A percentile compares a stretch with the other conserved stretches of the same genome.
Evolutionary conservation across 2,797 vertebrate genomes (phyloP).

Genomic region (Fistularia commersonii): DNA sequence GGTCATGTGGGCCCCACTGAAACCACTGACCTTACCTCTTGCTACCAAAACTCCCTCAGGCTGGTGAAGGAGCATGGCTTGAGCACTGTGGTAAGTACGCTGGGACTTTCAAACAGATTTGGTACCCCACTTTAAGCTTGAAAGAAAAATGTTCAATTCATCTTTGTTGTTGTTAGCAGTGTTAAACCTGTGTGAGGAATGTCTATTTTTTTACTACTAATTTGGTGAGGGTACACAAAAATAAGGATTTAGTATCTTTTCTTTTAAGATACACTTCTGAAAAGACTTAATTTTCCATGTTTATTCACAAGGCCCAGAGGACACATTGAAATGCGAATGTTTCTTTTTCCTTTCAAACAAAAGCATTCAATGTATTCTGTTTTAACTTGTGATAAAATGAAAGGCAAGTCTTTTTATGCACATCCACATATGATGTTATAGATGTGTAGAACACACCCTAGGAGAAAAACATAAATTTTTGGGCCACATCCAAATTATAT

Average conservation of each 20-base stretch:
- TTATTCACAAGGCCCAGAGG: constrained; percentile 50
- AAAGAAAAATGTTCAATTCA: constrained; percentile 32
- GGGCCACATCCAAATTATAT: too few relatives aligned
- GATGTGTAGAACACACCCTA: too few relatives aligned
- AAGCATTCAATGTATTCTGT: constrained; percentile 47
- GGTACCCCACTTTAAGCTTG: constrained; percentile 36
- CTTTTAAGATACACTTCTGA: constrained; percentile 52
- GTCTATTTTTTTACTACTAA: constrained; percentile 2
- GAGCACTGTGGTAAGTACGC: constrained; percentile 90
- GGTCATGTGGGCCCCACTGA: constrained; percentile 84
- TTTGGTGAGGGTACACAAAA: constrained; percentile 48
- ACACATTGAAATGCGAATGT: constrained; percentile 49
- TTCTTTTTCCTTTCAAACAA: constrained; percentile 57
- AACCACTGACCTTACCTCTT: constrained; percentile 87
- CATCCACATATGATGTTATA: constrained; percentile 18
- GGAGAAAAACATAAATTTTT: too few relatives aligned
- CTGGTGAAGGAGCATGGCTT: constrained; percentile 87
- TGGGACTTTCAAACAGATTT: background rate
- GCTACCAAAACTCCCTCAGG: constrained; percentile 91
- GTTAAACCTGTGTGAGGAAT: too few relatives aligned
- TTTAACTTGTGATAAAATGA: constrained; percentile 53
- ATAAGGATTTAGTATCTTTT: constrained; percentile 59
- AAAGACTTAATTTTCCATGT: constrained; percentile 62
- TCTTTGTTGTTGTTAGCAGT: background rate
- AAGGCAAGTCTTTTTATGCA: constrained; percentile 37